A percentile compares a stretch with the other conserved stretches of the same genome.
Conservation (phyloP, 2,888 invertebrate species). For the Drosophila ustulata region DNA sequence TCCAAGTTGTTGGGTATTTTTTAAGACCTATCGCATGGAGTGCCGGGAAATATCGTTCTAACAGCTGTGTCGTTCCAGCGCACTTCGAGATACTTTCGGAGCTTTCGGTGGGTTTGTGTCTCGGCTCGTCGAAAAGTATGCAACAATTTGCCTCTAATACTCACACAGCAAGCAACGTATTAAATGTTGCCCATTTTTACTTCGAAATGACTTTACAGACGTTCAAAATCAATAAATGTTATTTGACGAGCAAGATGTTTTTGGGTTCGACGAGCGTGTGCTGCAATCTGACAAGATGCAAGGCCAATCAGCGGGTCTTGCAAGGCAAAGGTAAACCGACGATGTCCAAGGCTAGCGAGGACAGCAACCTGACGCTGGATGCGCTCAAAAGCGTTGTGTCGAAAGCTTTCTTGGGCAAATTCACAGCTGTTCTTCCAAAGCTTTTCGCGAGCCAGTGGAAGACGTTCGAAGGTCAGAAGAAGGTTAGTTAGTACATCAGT, state of each 20-base stretch:
- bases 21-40: slow-evolving; percentile 30
- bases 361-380: slow-evolving; percentile 57
- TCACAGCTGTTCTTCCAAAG: slow-evolving; percentile 78
- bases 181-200: not conserved
- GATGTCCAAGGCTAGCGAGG: slow-evolving; percentile 39
- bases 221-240: not conserved
- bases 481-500: slow-evolving; percentile 72
- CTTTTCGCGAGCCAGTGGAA: slow-evolving; percentile 73
- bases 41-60: not conserved
- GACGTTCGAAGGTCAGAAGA: slow-evolving; percentile 76
- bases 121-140: not conserved
- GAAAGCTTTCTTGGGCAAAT: slow-evolving; percentile 63
- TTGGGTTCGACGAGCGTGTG: slow-evolving; percentile 3
- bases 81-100: slow-evolving; percentile 16
- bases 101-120: slow-evolving; percentile 21
- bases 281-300: not conserved
- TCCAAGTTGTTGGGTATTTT: slow-evolving; percentile 34
- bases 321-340: not conserved
- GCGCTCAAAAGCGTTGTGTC: slow-evolving; percentile 55
- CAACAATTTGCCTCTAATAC: not conserved
- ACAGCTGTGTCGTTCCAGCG: slow-evolving; percentile 28
- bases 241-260: slow-evolving; percentile 12
- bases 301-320: not conserved
- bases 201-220: not conserved
- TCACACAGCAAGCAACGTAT: slow-evolving; percentile 17